phyloP scores from a whole-genome alignment of 2,888 invertebrate genomes.

The Eupithecia tripunctaria region DNA sequence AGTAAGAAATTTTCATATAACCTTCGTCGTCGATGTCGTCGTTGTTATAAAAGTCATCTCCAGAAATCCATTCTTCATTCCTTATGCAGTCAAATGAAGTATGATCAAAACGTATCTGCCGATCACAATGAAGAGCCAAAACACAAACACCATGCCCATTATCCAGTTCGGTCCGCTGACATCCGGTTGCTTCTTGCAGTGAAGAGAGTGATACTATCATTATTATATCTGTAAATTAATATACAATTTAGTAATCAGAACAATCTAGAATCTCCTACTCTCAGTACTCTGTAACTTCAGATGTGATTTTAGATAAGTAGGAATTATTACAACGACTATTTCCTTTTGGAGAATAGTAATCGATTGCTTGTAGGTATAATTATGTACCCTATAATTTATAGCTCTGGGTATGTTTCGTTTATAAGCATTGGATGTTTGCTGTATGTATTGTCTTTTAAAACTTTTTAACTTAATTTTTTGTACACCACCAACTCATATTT shows the following conservation, averaged over 20 bases:
- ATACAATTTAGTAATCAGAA: neutral
- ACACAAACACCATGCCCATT: slow-evolving; percentile 12
- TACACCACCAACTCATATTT: too few species aligned
- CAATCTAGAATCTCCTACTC: neutral
- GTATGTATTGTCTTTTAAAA: too few species aligned
- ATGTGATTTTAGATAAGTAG: neutral
- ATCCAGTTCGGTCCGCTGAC: neutral
- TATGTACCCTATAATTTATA: too few species aligned
- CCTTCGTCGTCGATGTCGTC: neutral
- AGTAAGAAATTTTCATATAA: neutral
- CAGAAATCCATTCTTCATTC: neutral
- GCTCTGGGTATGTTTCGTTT: too few species aligned
- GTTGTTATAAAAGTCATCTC: neutral
- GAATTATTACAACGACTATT: neutral
- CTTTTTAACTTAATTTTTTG: too few species aligned
- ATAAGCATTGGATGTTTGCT: too few species aligned
- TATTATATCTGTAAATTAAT: slow-evolving; percentile 22
- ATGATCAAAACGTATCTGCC: neutral
- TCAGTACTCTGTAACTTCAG: too few species aligned
- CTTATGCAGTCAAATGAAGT: slow-evolving; percentile 24
- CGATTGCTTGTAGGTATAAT: neutral
- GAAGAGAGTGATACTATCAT: neutral
- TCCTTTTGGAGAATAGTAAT: neutral
- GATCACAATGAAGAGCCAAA: slow-evolving; percentile 15
- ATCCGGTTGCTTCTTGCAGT: slow-evolving; percentile 12